These are phyloP conservation scores for Chrysolina americana DNA, from an alignment of 2,888 invertebrate species.

Conservation along the genomic window DNA sequence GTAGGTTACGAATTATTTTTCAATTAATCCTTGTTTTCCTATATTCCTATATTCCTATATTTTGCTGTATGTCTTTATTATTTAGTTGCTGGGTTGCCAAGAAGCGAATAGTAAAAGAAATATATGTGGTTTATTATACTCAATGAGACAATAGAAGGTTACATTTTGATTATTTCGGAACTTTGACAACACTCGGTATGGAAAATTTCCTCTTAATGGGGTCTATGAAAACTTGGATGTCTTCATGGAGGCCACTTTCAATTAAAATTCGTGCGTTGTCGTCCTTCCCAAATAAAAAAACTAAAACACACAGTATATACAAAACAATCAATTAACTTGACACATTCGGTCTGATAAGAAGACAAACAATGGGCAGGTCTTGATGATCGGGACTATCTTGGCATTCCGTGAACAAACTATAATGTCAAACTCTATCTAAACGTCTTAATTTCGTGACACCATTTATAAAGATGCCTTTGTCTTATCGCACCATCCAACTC, in stretches of 20 bases:
- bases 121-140: too few relatives aligned
- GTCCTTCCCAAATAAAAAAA: not conserved
- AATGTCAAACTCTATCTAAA: slow-evolving; percentile 16
- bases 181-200: too few relatives aligned
- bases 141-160: too few relatives aligned
- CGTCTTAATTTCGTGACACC: slow-evolving; percentile 19
- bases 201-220: too few relatives aligned
- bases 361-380: slow-evolving; percentile 16
- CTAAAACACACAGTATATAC: not conserved
- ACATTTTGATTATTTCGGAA: too few relatives aligned
- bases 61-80: too few relatives aligned
- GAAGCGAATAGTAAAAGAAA: too few relatives aligned
- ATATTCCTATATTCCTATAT: too few relatives aligned
- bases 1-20: too few relatives aligned
- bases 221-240: not conserved
- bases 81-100: too few relatives aligned
- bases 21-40: too few relatives aligned
- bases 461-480: slow-evolving; percentile 18
- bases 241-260: not conserved
- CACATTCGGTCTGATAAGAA: slow-evolving; percentile 13
- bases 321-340: slow-evolving; percentile 18
- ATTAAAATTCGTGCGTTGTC: not conserved
- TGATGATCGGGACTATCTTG: slow-evolving; percentile 9
- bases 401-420: slow-evolving; percentile 18
- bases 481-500: slow-evolving; percentile 9